Percentiles rank a stretch among this genome's conserved stretches.
phyloP scores from a whole-genome alignment of 2,888 invertebrate species.

The Monochamus alternatus region DNA sequence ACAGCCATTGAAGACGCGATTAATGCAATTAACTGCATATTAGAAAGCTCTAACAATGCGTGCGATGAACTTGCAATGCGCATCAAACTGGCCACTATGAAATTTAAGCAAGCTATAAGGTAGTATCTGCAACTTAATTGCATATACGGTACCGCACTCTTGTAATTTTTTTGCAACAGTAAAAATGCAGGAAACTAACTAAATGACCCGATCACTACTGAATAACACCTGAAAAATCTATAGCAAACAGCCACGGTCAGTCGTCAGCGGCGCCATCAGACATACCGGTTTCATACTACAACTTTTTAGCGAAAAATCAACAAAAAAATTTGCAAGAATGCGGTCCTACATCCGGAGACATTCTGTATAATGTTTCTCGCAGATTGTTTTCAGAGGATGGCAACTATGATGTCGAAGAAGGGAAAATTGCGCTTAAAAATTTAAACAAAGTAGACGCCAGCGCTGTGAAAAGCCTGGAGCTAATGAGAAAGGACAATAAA shows the following conservation, averaged over 20 bases:
- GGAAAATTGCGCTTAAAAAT: slow-evolving; percentile 53
- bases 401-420: slow-evolving; percentile 59
- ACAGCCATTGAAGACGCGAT: slow-evolving; percentile 17
- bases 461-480: slow-evolving; percentile 94
- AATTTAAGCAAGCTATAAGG: slow-evolving; percentile 46
- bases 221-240: too few species aligned
- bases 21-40: background rate
- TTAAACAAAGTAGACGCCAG: slow-evolving; percentile 59
- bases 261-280: too few species aligned
- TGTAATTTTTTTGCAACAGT: too few species aligned
- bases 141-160: too few species aligned
- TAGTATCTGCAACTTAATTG: slow-evolving; percentile 15
- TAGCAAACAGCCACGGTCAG: too few species aligned
- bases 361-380: slow-evolving; percentile 27
- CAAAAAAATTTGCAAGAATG: too few species aligned
- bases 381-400: slow-evolving; percentile 64
- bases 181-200: too few species aligned
- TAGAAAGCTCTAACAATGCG: background rate
- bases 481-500: slow-evolving; percentile 93
- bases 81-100: slow-evolving; percentile 45
- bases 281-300: too few species aligned
- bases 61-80: slow-evolving; percentile 33
- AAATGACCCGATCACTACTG: too few species aligned
- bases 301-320: too few species aligned
- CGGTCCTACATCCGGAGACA: too few species aligned